Base-by-base conservation (phyloP, 2,113 vertebrate species). In the Gasterosteus aculeatus region DNA sequence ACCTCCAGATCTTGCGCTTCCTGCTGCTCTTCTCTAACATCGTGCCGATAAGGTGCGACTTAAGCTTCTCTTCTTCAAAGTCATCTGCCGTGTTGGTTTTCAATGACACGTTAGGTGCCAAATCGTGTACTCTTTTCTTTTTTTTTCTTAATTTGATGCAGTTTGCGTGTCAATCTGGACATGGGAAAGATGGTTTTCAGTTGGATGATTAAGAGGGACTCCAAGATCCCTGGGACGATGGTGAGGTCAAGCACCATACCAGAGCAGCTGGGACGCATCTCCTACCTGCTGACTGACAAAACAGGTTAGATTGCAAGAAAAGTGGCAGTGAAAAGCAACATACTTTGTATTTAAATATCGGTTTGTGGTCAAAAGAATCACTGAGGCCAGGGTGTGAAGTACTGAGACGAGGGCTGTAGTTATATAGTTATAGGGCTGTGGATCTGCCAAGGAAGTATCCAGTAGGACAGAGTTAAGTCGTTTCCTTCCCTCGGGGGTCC, bases 161-260 rank as follows among this genome's bases (percentile, higher is more conserved):
- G 97, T 80, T 92, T 99, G 80, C 96, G 97, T 1, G 98, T 99
- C 68, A 99, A 99, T 81, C 93, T 99, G 91, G 98, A 99, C 82
- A 98, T 99, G 98, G 98, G 98, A 35, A 99, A 99, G 89, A 99
- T 99, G 67, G 98, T 99, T 72, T 99, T 98, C 91, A 99, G 98
- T 80, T 99, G 97, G 98, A 97, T 99, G 94, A 99, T 99, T 75
- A 96, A 96, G 51, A 95, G 94, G 78, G 98, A 99, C 83, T 96
- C 96, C 5, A 99, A 98, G 87, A 98, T 99, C 79, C 97, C 97
- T 0, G 97, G 97, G 8, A 99, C 97, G 0, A 96, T 99, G 85
- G 98, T 99, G 29, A 95, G 97, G 10, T 96, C 98, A 29, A 99
- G 97, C 91, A 99, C 98, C 5, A 99, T 99, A 76, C 97, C 98